Percentiles rank a stretch among this genome's conserved stretches.
These are phyloP conservation scores for Fregata magnificens DNA, from an alignment of 2,113 vertebrate genomes.

Conservation along the genomic window DNA sequence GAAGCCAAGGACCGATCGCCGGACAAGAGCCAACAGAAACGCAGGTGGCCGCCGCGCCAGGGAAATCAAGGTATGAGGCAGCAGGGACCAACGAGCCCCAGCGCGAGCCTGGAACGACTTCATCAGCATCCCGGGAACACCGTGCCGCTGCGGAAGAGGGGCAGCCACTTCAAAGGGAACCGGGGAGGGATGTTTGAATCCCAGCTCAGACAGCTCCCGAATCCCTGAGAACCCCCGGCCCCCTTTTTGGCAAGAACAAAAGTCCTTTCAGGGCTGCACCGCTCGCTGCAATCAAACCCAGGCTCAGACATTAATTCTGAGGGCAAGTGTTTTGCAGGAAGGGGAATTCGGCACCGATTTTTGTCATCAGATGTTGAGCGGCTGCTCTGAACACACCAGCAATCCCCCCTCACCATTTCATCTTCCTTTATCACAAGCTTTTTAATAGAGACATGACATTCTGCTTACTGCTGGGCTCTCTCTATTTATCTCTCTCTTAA, in stretches of 20 bases:
- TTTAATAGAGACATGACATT: slow-evolving; percentile 70
- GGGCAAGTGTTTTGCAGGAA: neutral
- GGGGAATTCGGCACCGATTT: slow-evolving; percentile 46
- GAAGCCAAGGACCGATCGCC: neutral
- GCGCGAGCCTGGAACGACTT: slow-evolving; percentile 1
- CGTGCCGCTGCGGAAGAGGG: neutral
- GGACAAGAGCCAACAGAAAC: neutral
- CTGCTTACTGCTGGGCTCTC: slow-evolving; percentile 52
- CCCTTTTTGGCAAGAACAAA: neutral
- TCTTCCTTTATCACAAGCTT: slow-evolving; percentile 71
- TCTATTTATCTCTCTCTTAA: slow-evolving; percentile 70
- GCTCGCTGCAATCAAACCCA: neutral
- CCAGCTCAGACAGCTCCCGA: slow-evolving; percentile 4
- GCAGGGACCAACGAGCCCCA: neutral
- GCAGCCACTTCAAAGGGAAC: neutral
- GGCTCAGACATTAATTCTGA: neutral
- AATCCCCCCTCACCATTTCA: slow-evolving; percentile 49
- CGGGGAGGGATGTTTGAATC: neutral
- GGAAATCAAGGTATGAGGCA: neutral
- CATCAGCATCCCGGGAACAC: neutral
- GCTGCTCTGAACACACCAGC: slow-evolving; percentile 60
- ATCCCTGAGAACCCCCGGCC: neutral
- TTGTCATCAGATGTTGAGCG: slow-evolving; percentile 54
- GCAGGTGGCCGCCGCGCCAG: neutral
- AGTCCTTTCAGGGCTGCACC: neutral